Evolutionary conservation across 2,797 vertebrate genomes (phyloP).

Genomic region (Aplochiton taeniatus): DNA sequence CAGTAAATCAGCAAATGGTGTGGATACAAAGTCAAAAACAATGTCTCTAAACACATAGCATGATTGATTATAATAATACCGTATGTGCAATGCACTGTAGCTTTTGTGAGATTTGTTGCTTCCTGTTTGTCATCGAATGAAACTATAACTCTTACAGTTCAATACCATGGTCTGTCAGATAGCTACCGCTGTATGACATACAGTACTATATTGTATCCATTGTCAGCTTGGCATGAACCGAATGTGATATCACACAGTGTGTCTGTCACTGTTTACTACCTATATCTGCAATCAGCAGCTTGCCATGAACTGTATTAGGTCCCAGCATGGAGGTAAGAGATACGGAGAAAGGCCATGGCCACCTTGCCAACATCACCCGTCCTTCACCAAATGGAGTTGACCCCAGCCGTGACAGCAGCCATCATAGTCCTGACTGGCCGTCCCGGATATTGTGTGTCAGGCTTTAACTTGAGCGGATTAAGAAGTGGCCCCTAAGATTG

Average conservation of each 20-base stretch:
- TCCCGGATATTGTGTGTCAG: conserved; percentile 62
- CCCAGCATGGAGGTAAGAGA: conserved; percentile 33
- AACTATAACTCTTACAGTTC: background rate
- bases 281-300: conserved; percentile 26
- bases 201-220: background rate
- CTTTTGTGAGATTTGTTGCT: background rate
- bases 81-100: no score
- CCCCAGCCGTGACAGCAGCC: conserved; percentile 54
- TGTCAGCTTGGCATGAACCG: conserved; percentile 3
- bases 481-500: conserved; percentile 41
- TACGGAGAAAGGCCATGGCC: conserved; percentile 32
- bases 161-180: background rate
- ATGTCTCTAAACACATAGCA: background rate
- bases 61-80: no score
- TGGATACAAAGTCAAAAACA: background rate
- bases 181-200: background rate
- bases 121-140: background rate
- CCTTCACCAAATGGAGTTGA: conserved; percentile 63
- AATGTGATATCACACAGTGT: background rate
- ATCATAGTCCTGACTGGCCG: conserved; percentile 41
- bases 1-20: background rate
- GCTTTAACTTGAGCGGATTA: conserved; percentile 71
- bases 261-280: conserved; percentile 22
- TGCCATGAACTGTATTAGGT: background rate
- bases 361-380: conserved; percentile 40